phyloP scores from a whole-genome alignment of 2,888 invertebrate species.

The Lucinisca nassula region DNA sequence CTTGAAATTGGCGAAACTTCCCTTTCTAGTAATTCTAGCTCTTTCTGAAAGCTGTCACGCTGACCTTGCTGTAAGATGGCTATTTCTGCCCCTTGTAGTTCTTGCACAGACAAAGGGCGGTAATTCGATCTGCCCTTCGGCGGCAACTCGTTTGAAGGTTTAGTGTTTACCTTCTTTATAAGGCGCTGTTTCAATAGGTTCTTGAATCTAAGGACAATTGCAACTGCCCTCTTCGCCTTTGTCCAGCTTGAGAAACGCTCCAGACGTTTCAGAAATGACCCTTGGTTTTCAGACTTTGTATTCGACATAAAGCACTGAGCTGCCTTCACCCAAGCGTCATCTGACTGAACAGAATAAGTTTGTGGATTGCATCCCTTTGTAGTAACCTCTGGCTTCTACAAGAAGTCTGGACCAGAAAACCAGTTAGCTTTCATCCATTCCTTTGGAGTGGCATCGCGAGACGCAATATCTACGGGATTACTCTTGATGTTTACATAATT shows the following conservation, averaged over 20 bases:
- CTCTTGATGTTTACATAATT: slow-evolving; percentile 36
- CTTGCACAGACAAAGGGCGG: neutral
- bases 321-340: slow-evolving; percentile 30
- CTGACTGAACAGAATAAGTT: neutral
- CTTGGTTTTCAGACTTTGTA: neutral
- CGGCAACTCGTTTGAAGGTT: neutral
- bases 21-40: neutral
- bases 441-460: slow-evolving; percentile 37
- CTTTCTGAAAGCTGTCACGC: neutral
- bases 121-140: neutral
- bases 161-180: neutral
- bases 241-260: slow-evolving; percentile 36
- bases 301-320: neutral
- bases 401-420: slow-evolving; percentile 34
- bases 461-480: slow-evolving; percentile 65
- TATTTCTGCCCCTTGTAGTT: slow-evolving; percentile 16
- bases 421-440: slow-evolving; percentile 17
- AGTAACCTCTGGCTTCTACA: slow-evolving; percentile 7
- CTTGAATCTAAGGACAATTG: neutral
- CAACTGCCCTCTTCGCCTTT: slow-evolving; percentile 23
- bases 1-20: neutral
- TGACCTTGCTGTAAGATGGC: slow-evolving; percentile 20
- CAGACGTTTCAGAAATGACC: neutral
- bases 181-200: neutral
- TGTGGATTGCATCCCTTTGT: neutral